phyloP scores from a whole-genome alignment of 2,888 invertebrate species.

The Clanis bilineata region DNA sequence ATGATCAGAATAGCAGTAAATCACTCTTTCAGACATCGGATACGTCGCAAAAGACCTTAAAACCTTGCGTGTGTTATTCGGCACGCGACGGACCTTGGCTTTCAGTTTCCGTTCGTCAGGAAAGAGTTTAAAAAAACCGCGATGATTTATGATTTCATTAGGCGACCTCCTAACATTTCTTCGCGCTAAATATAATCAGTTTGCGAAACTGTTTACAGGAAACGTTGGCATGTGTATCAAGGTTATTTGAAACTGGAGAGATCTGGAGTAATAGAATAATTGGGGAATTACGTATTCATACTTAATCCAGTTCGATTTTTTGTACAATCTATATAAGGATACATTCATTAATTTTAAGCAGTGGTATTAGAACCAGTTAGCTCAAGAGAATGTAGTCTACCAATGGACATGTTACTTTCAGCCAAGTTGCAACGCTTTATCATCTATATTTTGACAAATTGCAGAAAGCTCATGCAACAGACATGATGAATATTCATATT shows the following conservation, averaged over 20 bases:
- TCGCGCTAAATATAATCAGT: conserved; percentile 7
- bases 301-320: neutral
- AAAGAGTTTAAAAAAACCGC: neutral
- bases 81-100: conserved; percentile 4
- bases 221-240: conserved; percentile 6
- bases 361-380: no score
- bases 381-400: no score
- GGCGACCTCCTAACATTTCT: conserved; percentile 10
- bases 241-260: neutral
- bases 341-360: no score
- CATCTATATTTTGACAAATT: no score
- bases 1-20: no score
- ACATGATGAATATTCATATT: no score
- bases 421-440: no score
- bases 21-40: neutral
- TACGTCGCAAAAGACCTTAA: neutral
- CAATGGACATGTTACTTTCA: no score
- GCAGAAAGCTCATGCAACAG: no score
- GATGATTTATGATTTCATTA: conserved; percentile 13
- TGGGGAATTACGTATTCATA: neutral
- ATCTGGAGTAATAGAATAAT: neutral
- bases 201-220: conserved; percentile 12
- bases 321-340: neutral
- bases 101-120: neutral
- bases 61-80: neutral